phyloP scores from a whole-genome alignment of 2,888 invertebrate species.

The Scaptomyza parva region DNA sequence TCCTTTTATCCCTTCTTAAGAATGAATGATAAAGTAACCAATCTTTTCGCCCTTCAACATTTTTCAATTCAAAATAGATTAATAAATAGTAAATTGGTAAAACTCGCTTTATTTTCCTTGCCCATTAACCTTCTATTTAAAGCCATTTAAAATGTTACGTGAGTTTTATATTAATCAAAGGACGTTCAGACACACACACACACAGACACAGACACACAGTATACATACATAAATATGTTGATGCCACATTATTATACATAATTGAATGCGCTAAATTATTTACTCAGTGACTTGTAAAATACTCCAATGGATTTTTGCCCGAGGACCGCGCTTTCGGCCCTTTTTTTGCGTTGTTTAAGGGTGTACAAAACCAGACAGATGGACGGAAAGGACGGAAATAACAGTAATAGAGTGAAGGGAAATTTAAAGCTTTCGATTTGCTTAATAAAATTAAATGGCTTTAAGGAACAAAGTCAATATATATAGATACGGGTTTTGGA shows the following conservation, averaged over 20 bases:
- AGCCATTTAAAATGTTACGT: constrained; percentile 23
- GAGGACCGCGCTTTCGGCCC: neutral
- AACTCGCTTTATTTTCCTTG: neutral
- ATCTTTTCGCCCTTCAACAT: too few relatives aligned
- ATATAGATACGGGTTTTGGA: neutral
- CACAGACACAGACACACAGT: neutral
- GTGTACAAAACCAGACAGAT: neutral
- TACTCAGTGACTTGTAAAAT: constrained; percentile 58
- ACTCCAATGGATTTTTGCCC: constrained; percentile 17
- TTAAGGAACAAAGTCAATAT: constrained; percentile 60
- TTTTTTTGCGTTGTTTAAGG: constrained; percentile 13
- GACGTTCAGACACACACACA: constrained; percentile 30
- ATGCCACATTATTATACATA: constrained; percentile 66
- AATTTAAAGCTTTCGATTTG: constrained; percentile 47
- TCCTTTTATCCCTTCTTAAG: too few relatives aligned
- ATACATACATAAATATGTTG: constrained; percentile 13
- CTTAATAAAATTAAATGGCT: constrained; percentile 74
- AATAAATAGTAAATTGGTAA: neutral
- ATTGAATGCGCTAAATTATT: constrained; percentile 72
- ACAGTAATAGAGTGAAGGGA: neutral
- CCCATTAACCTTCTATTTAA: neutral
- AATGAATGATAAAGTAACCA: too few relatives aligned
- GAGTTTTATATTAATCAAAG: constrained; percentile 23
- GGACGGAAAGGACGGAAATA: neutral
- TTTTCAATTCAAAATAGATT: too few relatives aligned